Base-by-base conservation (phyloP, 53 echinoderm and acorn worm species). In the Zoroaster sp. region DNA sequence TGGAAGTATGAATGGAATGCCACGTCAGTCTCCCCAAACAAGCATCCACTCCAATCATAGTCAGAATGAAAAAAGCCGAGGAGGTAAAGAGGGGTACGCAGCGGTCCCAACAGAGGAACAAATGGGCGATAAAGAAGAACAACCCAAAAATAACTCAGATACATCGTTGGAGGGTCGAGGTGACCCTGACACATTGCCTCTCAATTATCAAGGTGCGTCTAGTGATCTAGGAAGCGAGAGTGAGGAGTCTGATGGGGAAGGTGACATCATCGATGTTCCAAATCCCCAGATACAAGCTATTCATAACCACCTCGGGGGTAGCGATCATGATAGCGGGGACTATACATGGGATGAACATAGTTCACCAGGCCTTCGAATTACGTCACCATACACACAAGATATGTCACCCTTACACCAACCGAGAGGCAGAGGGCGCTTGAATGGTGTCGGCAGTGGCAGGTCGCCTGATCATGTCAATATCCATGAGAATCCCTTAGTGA, bases 251-350 rank as follows among this genome's bases (percentile, higher is more conserved):
- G 91, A 93, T 31, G 87, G 71, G 12, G 78, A 86, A 0, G 93
- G 93, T 4, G 93, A 93, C 69, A 49, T 71, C 40, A 82, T 93
- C 8, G 93, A 93, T 53, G 88, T 90, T 31, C 83, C 90, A 34
- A 93, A 93, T 40, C 93, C 93, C 14, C 93, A 93, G 77, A 79
- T 93, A 47, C 90, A 93, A 85, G 93, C 93, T 51, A 79, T 93
- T 12, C 88, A 91, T 46, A 74, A 87, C 45, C 93, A 93, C 85
- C 88, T 90, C 7, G 93, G 87, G 45, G 90, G 82, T 21, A 90
- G 78, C 18, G 93, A 93, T 52, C 83, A 88, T 21, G 90, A 93
- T 35, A 90, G 87, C 30, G 93, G 90, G 69, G 93, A 93, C 87
- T 93, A 90, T 42, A 89, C 90, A 42, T 89, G 90, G 90, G 90